These are phyloP conservation scores for Leucophenga maculata DNA, from an alignment of 2,888 invertebrate species.

Conservation along the genomic window DNA sequence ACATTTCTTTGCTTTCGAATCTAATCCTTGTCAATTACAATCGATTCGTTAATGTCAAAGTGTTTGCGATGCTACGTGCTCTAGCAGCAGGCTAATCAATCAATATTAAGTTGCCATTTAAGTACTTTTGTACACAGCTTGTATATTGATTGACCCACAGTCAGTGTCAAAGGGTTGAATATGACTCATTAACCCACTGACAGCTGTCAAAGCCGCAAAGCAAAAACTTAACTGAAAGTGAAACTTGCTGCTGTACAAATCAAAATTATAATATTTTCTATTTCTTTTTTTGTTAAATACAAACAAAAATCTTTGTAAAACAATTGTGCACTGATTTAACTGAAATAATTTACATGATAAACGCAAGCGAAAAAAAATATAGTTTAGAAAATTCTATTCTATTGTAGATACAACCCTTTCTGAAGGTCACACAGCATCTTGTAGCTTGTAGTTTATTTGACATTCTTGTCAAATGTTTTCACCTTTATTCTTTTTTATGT, in stretches of 20 bases:
- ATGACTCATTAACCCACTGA: slow-evolving; percentile 66
- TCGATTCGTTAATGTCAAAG: slow-evolving; percentile 37
- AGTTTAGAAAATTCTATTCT: neutral
- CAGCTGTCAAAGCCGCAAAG: slow-evolving; percentile 60
- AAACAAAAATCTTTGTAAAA: neutral
- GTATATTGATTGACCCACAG: neutral
- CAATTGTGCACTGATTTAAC: slow-evolving; percentile 3
- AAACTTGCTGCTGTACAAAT: neutral
- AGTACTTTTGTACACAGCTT: neutral
- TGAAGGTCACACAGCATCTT: slow-evolving; percentile 30
- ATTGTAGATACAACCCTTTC: slow-evolving; percentile 17
- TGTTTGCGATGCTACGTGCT: neutral
- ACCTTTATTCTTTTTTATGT: slow-evolving; percentile 52
- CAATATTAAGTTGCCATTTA: slow-evolving; percentile 29
- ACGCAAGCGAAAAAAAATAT: slow-evolving; percentile 4
- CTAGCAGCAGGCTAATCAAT: slow-evolving; percentile 39
- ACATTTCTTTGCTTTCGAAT: too few species aligned
- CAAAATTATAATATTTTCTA: neutral
- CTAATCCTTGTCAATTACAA: slow-evolving; percentile 4
- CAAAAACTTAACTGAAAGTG: neutral
- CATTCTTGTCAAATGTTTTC: slow-evolving; percentile 66
- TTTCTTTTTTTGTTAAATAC: neutral
- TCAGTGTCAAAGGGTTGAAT: slow-evolving; percentile 37
- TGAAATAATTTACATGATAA: neutral
- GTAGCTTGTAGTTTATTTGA: slow-evolving; percentile 49